Percentiles rank a stretch among this genome's conserved stretches.
Evolutionary conservation across 2,113 vertebrate genomes (phyloP).

Genomic region (Saccopteryx bilineata): DNA sequence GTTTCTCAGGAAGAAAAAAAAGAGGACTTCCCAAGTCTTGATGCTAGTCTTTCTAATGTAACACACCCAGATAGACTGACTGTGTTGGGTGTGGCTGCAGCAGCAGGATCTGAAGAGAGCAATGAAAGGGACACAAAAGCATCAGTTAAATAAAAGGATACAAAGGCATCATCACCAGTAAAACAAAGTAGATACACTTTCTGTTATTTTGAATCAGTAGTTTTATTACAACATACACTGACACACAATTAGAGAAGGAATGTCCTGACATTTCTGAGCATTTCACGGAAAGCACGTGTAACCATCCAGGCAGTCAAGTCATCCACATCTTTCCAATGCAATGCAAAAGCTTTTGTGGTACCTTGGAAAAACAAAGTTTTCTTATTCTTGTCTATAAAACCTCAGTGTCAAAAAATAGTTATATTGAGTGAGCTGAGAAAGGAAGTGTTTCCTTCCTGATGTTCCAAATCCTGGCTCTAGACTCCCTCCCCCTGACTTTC

Average conservation of each 20-base stretch:
- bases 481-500: neutral
- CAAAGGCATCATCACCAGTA: constrained; percentile 46
- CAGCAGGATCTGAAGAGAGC: neutral
- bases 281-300: constrained; percentile 86
- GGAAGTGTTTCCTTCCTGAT: constrained; percentile 65
- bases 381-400: constrained; percentile 70
- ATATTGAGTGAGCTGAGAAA: constrained; percentile 62
- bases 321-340: constrained; percentile 75
- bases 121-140: constrained; percentile 61
- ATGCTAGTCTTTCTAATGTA: constrained; percentile 23
- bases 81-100: neutral
- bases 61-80: neutral
- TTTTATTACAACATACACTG: constrained; percentile 88
- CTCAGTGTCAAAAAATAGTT: constrained; percentile 68
- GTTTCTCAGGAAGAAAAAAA: constrained; percentile 33
- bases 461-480: constrained; percentile 39
- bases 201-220: constrained; percentile 84
- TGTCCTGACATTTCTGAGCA: constrained; percentile 87
- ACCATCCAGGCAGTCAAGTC: constrained; percentile 77
- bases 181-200: constrained; percentile 53
- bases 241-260: constrained; percentile 87
- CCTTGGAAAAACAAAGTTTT: constrained; percentile 69
- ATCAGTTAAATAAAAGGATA: constrained; percentile 27
- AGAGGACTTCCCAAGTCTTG: constrained; percentile 17
- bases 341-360: constrained; percentile 80